Conservation (phyloP, 2,797 vertebrate genomes). For the Darevskia mixta region DNA sequence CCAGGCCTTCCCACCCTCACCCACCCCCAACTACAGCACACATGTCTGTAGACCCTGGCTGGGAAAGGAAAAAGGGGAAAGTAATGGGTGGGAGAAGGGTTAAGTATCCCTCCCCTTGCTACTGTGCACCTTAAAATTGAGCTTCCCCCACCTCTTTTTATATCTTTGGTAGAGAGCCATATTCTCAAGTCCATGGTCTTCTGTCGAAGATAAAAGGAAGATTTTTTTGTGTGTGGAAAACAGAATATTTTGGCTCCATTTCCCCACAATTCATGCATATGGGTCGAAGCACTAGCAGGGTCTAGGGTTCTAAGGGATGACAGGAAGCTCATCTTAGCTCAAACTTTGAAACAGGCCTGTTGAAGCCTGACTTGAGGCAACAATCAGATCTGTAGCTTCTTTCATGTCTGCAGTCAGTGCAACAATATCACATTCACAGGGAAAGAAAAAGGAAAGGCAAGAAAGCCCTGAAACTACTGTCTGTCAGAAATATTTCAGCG, state of each 20-base stretch:
- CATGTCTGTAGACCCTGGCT: neutral
- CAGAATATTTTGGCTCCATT: conserved; percentile 40
- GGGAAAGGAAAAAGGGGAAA: neutral
- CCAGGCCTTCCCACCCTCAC: neutral
- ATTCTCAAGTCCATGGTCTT: neutral
- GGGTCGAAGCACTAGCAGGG: neutral
- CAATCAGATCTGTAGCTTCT: conserved; percentile 10
- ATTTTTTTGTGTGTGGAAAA: neutral
- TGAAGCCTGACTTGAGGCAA: conserved; percentile 53
- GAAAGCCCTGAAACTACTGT: conserved; percentile 20
- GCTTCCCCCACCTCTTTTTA: neutral
- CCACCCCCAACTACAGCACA: neutral
- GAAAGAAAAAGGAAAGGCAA: neutral
- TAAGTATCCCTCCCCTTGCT: neutral
- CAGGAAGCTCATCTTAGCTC: conserved; percentile 20
- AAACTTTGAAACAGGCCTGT: conserved; percentile 38
- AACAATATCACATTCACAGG: conserved; percentile 5
- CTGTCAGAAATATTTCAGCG: neutral
- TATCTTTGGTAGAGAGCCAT: neutral
- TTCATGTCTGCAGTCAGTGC: conserved; percentile 35
- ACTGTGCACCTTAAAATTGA: neutral
- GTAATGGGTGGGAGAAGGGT: too few species aligned
- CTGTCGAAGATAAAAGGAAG: neutral
- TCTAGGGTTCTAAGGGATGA: conserved; percentile 26
- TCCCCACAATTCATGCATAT: neutral